Evolutionary conservation across 1,140 invertebrate genomes (phyloP).

Genomic region (Drosophila pallidifrons): DNA sequence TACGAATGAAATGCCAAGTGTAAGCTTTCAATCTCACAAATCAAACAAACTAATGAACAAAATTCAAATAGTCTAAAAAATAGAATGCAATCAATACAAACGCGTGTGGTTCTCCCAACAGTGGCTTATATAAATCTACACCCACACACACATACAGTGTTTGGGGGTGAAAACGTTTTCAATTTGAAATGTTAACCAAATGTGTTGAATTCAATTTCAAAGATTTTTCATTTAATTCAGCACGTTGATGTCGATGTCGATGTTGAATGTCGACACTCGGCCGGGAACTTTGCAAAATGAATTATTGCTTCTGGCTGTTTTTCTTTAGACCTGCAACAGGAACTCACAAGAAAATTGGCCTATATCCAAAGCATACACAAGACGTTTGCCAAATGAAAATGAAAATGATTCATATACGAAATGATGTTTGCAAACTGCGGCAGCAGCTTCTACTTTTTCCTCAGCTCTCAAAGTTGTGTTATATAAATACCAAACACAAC

Average conservation of each 20-base stretch:
- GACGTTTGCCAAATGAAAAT: conserved; percentile 8
- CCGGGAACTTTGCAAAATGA: conserved; percentile 59
- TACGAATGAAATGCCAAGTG: conserved; percentile 25
- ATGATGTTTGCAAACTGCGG: conserved; percentile 29
- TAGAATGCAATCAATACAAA: conserved; percentile 68
- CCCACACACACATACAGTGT: neutral
- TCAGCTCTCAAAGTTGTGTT: neutral
- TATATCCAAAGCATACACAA: conserved; percentile 28
- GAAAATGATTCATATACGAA: conserved; percentile 43
- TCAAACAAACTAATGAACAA: conserved; percentile 65
- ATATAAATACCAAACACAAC: conserved; percentile 38
- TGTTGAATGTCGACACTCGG: conserved; percentile 13
- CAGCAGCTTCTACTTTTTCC: conserved; percentile 6
- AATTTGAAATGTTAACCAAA: conserved; percentile 69
- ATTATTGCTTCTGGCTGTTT: conserved; percentile 69
- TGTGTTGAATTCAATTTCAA: conserved; percentile 72
- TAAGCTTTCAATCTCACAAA: conserved; percentile 18
- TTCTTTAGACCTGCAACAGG: conserved; percentile 18
- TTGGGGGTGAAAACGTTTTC: conserved; percentile 42
- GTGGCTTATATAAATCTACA: conserved; percentile 39
- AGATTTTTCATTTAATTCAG: conserved; percentile 70
- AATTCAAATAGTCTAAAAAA: conserved; percentile 59
- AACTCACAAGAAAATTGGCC: conserved; percentile 11
- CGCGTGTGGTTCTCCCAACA: neutral
- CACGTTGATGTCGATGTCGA: conserved; percentile 24